Evolutionary conservation across 1,140 invertebrate genomes (phyloP).

Genomic region (Magallana gigas): DNA sequence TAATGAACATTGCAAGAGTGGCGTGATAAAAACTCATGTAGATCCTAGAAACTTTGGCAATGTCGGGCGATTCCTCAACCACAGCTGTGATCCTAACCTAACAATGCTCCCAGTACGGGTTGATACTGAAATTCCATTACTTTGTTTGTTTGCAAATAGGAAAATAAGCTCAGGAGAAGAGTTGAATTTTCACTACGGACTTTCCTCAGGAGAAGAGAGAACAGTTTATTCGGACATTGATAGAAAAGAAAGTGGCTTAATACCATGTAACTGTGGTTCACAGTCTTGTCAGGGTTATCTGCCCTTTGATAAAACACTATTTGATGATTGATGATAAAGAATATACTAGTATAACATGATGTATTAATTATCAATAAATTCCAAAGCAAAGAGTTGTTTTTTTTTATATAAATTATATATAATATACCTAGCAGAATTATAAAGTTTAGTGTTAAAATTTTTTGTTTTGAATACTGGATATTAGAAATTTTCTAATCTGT

Average conservation of each 20-base stretch:
- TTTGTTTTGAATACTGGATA: too few species aligned
- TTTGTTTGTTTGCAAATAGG: slow-evolving; percentile 88
- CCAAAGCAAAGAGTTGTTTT: too few species aligned
- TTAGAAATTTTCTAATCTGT: too few species aligned
- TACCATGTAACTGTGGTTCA: slow-evolving; percentile 2
- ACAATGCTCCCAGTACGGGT: too few species aligned
- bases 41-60: slow-evolving; percentile 90
- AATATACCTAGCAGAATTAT: too few species aligned
- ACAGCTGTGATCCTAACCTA: too few species aligned
- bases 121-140: slow-evolving; percentile 85
- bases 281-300: neutral
- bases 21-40: slow-evolving; percentile 89
- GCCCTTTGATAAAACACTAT: slow-evolving; percentile 23
- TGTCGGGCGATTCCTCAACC: too few species aligned
- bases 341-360: neutral
- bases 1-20: slow-evolving; percentile 90
- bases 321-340: neutral
- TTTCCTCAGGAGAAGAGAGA: slow-evolving; percentile 28
- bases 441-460: too few species aligned
- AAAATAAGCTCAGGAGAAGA: slow-evolving; percentile 86
- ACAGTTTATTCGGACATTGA: neutral
- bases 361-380: too few species aligned
- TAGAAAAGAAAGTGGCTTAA: neutral
- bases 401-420: too few species aligned
- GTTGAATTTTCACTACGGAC: slow-evolving; percentile 82